Base-by-base conservation (phyloP, 92 coral and sea anemone species). In the Metridium senile region DNA sequence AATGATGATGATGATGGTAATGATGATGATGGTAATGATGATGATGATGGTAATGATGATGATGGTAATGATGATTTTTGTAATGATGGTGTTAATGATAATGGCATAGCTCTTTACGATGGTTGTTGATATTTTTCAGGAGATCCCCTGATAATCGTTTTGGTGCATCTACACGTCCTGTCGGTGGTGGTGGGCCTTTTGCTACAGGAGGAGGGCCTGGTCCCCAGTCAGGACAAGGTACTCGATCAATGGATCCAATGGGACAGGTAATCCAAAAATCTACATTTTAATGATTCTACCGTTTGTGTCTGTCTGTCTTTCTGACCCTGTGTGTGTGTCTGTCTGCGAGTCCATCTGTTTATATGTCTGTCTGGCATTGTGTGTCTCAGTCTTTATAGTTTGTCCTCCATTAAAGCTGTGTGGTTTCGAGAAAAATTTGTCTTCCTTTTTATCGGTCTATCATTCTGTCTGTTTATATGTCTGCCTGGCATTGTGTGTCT, bases 171-270 rank as follows among this genome's bases (percentile, higher is more conserved):
- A 51, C 69, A 19, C 76, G 75, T 57, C 65, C 69, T 30, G 86
- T 86, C 22, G 85, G 88, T 20, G 87, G 91, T 20, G 87, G 91
- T 1, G 77, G 85, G 2, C 80, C 88, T 7, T 77, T 81, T 62
- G 88, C 82, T 64, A 80, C 84, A 27, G 94, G 89, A 53, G 51
- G 83, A 58, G 90, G 71, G 32, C 74, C 91, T 23, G 54, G 78
- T 56, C 51, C 22, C 46, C 77, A 80, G 62, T 62, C 73, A 9
- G 78, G 27, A 11, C 61, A 51, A 30, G 59, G 20, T 32, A 59
- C 11, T 25, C 77, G 77, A 1, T 25, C 76, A 10, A 20, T 26
- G 23, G 78, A 80, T 57, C 30, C 65, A 16, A 27, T 43, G 11
- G 84, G 53, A 33, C 77, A 70, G 77, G 83, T 78, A 76, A 26